Conservation (phyloP, 2,888 invertebrate species). For the Tipula vernalis region DNA sequence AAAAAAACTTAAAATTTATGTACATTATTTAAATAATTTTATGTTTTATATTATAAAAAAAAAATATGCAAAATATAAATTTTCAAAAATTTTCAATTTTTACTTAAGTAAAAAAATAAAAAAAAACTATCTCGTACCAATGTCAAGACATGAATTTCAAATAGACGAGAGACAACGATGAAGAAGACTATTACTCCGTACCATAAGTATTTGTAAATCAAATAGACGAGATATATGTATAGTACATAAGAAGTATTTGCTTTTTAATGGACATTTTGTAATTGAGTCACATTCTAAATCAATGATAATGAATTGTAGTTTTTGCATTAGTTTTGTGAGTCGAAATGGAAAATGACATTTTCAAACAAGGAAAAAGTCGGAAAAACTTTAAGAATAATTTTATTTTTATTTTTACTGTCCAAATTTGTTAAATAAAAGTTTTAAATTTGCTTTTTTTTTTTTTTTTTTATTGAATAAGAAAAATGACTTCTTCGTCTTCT, state of each 20-base stretch:
- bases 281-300: neutral
- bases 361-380: neutral
- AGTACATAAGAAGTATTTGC: neutral
- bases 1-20: neutral
- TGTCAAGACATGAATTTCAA: neutral
- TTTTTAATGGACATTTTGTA: neutral
- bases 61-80: neutral
- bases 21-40: neutral
- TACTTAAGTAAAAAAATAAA: neutral
- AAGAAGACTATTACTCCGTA: neutral
- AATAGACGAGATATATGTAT: neutral
- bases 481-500: neutral
- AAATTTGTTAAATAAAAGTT: neutral
- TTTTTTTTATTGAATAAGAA: neutral
- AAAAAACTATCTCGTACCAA: neutral
- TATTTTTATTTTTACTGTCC: neutral
- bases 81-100: neutral
- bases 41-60: neutral
- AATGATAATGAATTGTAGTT: conserved; percentile 4
- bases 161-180: neutral
- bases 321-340: neutral
- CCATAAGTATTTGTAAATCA: neutral
- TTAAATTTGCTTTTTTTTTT: neutral
- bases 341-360: neutral
- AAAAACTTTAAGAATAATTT: neutral